Evolutionary conservation across 2,888 invertebrate species (phyloP).

Genomic region (Dilophus febrilis): DNA sequence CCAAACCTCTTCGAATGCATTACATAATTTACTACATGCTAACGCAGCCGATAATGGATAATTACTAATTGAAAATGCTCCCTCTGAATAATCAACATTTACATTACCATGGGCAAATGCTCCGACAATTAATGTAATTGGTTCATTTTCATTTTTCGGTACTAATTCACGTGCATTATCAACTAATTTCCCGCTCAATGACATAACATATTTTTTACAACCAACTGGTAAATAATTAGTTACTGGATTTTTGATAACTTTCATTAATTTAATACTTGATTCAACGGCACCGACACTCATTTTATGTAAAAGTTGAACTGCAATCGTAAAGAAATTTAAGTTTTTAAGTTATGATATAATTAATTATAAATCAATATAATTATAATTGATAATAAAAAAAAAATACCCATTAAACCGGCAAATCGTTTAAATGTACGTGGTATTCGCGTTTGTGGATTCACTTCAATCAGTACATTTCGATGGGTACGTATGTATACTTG

Average conservation of each 20-base stretch:
- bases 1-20: constrained; percentile 92
- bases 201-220: constrained; percentile 75
- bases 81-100: constrained; percentile 75
- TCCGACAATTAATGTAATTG: constrained; percentile 81
- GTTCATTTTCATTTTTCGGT: constrained; percentile 50
- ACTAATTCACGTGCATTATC: constrained; percentile 59
- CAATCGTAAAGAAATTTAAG: constrained; percentile 20
- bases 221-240: constrained; percentile 90
- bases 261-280: constrained; percentile 73
- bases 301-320: constrained; percentile 92
- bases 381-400: constrained; percentile 1
- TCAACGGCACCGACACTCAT: constrained; percentile 82
- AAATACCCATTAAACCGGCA: constrained; percentile 83
- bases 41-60: constrained; percentile 94
- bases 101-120: constrained; percentile 97
- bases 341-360: too few relatives aligned
- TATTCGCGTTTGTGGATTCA: constrained; percentile 93
- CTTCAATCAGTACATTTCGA: constrained; percentile 84
- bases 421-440: constrained; percentile 94
- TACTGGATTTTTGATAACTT: constrained; percentile 94
- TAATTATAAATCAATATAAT: background rate
- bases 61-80: constrained; percentile 79
- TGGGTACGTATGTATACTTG: constrained; percentile 89
- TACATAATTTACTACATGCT: constrained; percentile 87
- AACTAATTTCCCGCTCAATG: constrained; percentile 63